Percentiles rank a stretch among this genome's conserved stretches.
These are phyloP conservation scores for Cartodere bifasciata DNA, from an alignment of 2,888 invertebrate genomes.

Conservation along the genomic window DNA sequence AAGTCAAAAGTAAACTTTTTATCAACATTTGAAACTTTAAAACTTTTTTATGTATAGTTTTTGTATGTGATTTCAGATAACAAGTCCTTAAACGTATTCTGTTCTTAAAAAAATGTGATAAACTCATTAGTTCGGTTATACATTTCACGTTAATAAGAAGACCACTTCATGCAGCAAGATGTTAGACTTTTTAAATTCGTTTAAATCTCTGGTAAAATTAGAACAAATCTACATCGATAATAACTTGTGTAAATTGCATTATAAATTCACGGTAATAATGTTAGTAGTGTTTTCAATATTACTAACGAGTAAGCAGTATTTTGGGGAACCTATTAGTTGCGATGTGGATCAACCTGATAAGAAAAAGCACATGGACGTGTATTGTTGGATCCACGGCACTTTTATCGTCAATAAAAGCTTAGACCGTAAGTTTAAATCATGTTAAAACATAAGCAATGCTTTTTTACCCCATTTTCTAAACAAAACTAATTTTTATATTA, in stretches of 20 bases:
- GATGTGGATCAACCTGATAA: conserved; percentile 41
- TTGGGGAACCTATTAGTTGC: conserved; percentile 76
- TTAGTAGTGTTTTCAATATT: conserved; percentile 60
- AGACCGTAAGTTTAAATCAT: conserved; percentile 8
- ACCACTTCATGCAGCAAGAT: too few species aligned
- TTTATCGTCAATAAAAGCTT: conserved; percentile 41
- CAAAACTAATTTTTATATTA: too few species aligned
- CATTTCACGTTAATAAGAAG: too few species aligned
- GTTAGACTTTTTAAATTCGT: conserved; percentile 54
- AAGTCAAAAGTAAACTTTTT: too few species aligned
- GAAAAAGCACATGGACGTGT: conserved; percentile 55
- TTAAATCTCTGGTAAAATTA: conserved; percentile 52
- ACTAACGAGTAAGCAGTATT: conserved; percentile 71
- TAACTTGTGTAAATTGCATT: conserved; percentile 61
- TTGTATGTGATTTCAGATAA: too few species aligned
- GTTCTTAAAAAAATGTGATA: too few species aligned
- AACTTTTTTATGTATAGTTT: too few species aligned
- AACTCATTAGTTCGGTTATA: too few species aligned
- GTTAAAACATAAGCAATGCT: too few species aligned
- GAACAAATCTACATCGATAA: conserved; percentile 62
- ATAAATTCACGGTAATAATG: conserved; percentile 57
- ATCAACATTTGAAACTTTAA: too few species aligned
- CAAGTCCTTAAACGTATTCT: too few species aligned
- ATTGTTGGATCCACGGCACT: conserved; percentile 70
- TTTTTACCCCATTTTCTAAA: too few species aligned